A percentile compares a stretch with the other conserved stretches of the same genome.
phyloP scores from a whole-genome alignment of 2,113 vertebrate species.

The Deroptyus accipitrinus region DNA sequence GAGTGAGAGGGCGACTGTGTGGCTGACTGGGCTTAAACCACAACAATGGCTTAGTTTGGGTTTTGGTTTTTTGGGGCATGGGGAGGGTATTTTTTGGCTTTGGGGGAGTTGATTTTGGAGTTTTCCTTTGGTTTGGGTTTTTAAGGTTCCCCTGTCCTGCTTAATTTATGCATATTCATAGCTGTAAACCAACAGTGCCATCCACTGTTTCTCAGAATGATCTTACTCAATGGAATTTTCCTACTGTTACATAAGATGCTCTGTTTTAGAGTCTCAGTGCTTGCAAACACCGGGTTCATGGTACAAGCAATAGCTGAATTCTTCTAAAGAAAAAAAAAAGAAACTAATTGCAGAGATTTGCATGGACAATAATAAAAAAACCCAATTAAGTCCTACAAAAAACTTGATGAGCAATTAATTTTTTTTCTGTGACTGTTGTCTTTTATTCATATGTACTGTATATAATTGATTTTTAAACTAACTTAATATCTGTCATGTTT shows the following conservation, averaged over 20 bases:
- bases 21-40: no score
- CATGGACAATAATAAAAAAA: background rate
- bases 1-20: no score
- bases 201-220: constrained; percentile 33
- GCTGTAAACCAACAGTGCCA: constrained; percentile 59
- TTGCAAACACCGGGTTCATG: background rate
- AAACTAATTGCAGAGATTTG: background rate
- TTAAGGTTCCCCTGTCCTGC: background rate
- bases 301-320: background rate
- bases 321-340: background rate
- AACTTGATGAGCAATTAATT: background rate
- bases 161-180: background rate
- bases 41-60: background rate
- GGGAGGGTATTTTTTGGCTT: background rate
- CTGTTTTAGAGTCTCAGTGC: background rate
- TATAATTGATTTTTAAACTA: background rate
- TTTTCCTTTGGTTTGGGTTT: rapidly evolving
- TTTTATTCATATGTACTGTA: background rate
- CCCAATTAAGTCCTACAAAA: background rate
- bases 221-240: background rate
- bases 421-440: background rate
- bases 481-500: background rate
- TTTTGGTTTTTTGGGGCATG: rapidly evolving
- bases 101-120: rapidly evolving
- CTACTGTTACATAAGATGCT: background rate